Evolutionary conservation across 2,113 vertebrate species (phyloP), one percentile per base, ranked within the genome.

Genomic region (Cochlearius cochlearius): DNA sequence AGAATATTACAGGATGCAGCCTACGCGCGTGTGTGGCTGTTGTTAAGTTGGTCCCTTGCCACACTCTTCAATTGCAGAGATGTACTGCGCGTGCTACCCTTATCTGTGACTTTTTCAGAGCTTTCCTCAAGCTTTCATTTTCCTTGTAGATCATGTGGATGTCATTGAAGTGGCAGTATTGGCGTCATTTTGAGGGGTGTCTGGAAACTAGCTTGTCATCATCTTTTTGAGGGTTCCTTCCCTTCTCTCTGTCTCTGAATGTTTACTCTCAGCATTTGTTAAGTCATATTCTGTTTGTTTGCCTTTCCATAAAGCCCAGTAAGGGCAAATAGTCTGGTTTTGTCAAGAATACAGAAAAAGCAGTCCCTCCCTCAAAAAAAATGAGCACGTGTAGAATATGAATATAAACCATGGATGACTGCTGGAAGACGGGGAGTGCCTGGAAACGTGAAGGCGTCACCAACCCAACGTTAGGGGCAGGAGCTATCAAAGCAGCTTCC

Each of bases 1-100:
- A n/a, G 30, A 43, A 12, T 9, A 2, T 14, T 29, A 29, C 16
- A 17, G 34, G n/a, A 26, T 15, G 47, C 0, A 0, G 29, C 3
- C 27, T 36, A 5, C 0, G 0, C 22, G 14, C 6, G 52, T 77
- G 15, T 20, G 60, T 78, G 15, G 2, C 49, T 19, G 22, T 19
- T 16, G 50, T 50, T 38, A 39, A 47, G 69, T 53, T n/a, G 22
- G n/a, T 67, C 26, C 17, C 34, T 68, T 32, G 15, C 32, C 8
- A 1, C 7, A 10, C 36, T 76, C 30, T 66, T 60, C 1, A 0
- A 4, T 27, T 64, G 23, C 19, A 34, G 14, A 69, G 18, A 12
- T 17, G 53, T 36, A 12, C 47, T 32, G 25, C 12, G 10, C 4
- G 0, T 32, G 41, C 12, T 60, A 7, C 41, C 34, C 43, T 39